These are phyloP conservation scores for Aradus depressus DNA, from an alignment of 2,888 invertebrate species.

Conservation along the genomic window DNA sequence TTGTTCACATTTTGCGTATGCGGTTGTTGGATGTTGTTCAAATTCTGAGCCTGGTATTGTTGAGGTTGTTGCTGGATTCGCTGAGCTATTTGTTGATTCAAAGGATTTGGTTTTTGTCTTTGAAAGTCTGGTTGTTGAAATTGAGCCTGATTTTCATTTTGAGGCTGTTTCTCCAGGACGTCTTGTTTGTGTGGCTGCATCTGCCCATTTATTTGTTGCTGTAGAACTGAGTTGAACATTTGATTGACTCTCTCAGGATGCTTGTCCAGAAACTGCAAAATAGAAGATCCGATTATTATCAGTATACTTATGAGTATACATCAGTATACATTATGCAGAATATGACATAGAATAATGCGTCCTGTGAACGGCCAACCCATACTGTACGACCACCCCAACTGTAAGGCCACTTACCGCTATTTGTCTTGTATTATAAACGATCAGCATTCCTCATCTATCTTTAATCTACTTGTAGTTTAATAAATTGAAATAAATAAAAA, in stretches of 20 bases:
- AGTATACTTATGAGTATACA: no score
- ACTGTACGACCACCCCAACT: no score
- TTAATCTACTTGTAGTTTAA: no score
- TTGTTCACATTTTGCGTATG: constrained; percentile 5
- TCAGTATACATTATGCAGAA: no score
- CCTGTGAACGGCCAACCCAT: no score
- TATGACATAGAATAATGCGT: no score
- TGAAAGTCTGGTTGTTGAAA: constrained; percentile 24
- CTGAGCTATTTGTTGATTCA: constrained; percentile 35
- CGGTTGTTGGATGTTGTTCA: constrained; percentile 6
- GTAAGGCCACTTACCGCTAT: no score
- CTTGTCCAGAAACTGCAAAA: constrained; percentile 28
- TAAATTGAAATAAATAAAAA: no score
- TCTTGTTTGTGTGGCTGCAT: constrained; percentile 35
- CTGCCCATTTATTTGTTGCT: constrained; percentile 35
- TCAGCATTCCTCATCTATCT: no score
- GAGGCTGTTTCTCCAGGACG: constrained; percentile 29
- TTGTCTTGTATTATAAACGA: no score
- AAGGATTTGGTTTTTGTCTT: constrained; percentile 3
- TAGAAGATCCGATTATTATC: background rate
- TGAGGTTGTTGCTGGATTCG: constrained; percentile 33
- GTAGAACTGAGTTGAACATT: constrained; percentile 25
- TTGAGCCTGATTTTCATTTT: constrained; percentile 26
- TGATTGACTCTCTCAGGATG: constrained; percentile 27
- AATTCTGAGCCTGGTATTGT: constrained; percentile 10